Conservation (phyloP, 2,888 invertebrate genomes). For the Camponotus fellah region DNA sequence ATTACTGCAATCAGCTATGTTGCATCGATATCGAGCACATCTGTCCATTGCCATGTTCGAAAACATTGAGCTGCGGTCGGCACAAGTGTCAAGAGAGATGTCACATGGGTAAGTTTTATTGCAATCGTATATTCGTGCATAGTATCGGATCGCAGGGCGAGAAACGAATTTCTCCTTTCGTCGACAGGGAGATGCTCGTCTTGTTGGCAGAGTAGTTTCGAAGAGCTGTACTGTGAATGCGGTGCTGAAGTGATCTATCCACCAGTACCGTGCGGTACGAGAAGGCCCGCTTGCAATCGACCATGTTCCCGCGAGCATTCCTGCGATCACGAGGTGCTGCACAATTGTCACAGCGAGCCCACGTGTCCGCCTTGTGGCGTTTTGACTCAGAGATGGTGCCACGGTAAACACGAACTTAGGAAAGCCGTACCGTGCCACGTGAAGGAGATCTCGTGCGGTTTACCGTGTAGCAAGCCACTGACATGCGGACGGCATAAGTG, state of each 20-base stretch:
- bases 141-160: neutral
- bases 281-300: slow-evolving; percentile 92
- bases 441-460: slow-evolving; percentile 96
- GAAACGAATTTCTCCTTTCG: neutral
- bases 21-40: slow-evolving; percentile 95
- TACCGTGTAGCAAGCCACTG: slow-evolving; percentile 93
- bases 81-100: slow-evolving; percentile 96
- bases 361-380: slow-evolving; percentile 95
- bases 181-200: slow-evolving; percentile 80
- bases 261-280: slow-evolving; percentile 97
- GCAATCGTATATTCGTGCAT: neutral
- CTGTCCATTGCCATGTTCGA: slow-evolving; percentile 94
- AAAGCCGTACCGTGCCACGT: slow-evolving; percentile 96
- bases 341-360: slow-evolving; percentile 92
- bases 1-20: slow-evolving; percentile 96
- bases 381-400: slow-evolving; percentile 94
- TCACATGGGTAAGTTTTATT: slow-evolving; percentile 90
- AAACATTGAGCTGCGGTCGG: slow-evolving; percentile 93
- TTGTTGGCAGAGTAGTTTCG: slow-evolving; percentile 88
- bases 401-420: slow-evolving; percentile 93
- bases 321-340: slow-evolving; percentile 94
- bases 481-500: slow-evolving; percentile 95
- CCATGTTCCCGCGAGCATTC: slow-evolving; percentile 92
- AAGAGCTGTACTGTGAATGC: slow-evolving; percentile 97
- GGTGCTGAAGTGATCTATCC: slow-evolving; percentile 95